phyloP scores from a whole-genome alignment of 2,113 vertebrate genomes.

The Apaloderma vittatum region DNA sequence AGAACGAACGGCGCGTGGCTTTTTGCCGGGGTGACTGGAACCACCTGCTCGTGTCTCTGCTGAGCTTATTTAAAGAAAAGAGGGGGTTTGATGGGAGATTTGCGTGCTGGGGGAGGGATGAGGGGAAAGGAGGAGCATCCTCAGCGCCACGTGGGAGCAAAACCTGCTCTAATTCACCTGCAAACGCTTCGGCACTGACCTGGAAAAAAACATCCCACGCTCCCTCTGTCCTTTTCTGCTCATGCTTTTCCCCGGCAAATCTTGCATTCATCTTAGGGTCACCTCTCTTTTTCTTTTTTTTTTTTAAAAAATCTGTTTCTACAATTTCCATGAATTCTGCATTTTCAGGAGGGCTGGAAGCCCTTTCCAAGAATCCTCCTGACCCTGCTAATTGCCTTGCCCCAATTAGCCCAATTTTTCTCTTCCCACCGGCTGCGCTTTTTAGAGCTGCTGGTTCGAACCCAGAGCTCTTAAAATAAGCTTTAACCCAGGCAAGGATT shows the following conservation, averaged over 20 bases:
- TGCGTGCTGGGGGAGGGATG: accelerated
- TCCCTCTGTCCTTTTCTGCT: neutral
- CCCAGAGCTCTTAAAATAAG: neutral
- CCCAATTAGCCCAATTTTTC: conserved; percentile 31
- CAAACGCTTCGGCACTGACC: neutral
- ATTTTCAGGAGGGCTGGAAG: neutral
- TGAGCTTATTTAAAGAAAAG: neutral
- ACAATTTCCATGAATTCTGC: accelerated
- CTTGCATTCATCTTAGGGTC: neutral
- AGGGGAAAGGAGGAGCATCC: neutral
- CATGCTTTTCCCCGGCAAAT: accelerated
- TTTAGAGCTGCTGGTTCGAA: neutral
- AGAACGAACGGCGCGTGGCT: accelerated
- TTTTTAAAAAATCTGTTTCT: neutral
- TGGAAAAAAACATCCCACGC: neutral
- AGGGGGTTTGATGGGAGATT: neutral
- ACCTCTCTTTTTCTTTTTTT: neutral
- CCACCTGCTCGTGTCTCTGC: neutral
- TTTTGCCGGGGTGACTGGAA: neutral
- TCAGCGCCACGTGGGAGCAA: neutral
- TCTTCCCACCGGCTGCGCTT: neutral
- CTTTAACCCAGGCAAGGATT: neutral
- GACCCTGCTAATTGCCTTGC: neutral
- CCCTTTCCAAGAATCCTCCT: neutral
- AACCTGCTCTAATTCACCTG: neutral